Evolutionary conservation across 2,113 vertebrate species (phyloP).

Genomic region (Plecturocebus donacophilus): DNA sequence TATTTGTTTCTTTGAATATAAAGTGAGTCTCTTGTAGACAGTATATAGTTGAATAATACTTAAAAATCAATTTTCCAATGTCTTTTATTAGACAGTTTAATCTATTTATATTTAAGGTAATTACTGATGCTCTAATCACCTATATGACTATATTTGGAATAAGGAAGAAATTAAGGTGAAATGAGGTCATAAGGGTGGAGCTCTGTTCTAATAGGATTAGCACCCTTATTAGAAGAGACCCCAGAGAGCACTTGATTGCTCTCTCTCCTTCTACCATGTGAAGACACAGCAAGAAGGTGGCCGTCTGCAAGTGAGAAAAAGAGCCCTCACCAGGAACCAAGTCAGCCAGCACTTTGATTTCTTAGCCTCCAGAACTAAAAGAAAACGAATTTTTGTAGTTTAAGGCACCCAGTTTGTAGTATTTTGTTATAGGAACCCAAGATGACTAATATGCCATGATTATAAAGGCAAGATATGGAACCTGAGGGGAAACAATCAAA

Average conservation of each 20-base stretch:
- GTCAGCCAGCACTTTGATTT: background rate
- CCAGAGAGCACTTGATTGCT: background rate
- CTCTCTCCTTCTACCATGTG: background rate
- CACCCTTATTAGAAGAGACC: background rate
- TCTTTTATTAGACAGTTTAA: no score
- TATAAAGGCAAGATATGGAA: background rate
- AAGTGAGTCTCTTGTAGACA: no score
- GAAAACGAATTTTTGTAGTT: background rate
- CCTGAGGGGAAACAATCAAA: background rate
- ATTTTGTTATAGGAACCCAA: background rate
- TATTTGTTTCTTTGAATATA: no score
- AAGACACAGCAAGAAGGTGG: background rate
- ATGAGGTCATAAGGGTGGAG: background rate
- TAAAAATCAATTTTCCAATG: no score
- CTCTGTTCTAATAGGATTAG: background rate
- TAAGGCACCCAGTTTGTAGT: background rate
- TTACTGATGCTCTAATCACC: background rate
- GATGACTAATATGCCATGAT: background rate
- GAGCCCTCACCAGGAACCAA: background rate
- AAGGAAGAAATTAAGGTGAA: background rate
- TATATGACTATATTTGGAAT: background rate
- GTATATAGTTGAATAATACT: no score
- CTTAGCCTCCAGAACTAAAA: background rate
- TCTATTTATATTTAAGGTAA: no score
- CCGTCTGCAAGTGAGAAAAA: background rate